Evolutionary conservation across 2,888 invertebrate species (phyloP), one percentile per base, ranked within the genome.

Genomic region (Eupithecia pulchellata): DNA sequence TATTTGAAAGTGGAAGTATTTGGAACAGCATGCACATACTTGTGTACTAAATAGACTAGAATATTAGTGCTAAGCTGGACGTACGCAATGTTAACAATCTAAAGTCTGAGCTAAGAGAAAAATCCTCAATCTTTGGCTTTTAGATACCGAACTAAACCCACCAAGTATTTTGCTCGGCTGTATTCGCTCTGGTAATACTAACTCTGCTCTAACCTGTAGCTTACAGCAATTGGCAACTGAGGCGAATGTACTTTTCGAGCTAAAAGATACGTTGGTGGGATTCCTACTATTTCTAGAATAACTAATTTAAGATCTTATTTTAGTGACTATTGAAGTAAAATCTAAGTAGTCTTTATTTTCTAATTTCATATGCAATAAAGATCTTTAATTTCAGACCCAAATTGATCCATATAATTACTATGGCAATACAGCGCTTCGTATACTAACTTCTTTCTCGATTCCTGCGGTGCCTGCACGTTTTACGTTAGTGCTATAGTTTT

Each of bases 361-460:
- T 75, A 82, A 67, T 72, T 79, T 81, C 27, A 61, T 75, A 17
- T 65, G 34, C 27, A 79, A n/a, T n/a, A n/a, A n/a, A n/a, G n/a
- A n/a, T n/a, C n/a, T n/a, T n/a, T n/a, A n/a, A n/a, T n/a, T n/a
- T n/a, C n/a, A n/a, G n/a, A n/a, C n/a, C n/a, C n/a, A n/a, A n/a
- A n/a, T n/a, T n/a, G n/a, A n/a, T n/a, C n/a, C n/a, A n/a, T n/a
- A n/a, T n/a, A n/a, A n/a, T n/a, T n/a, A n/a, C n/a, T n/a, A n/a
- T n/a, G n/a, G n/a, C n/a, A n/a, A 69, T 14, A 75, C 65, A 30
- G 52, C 68, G 60, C 73, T 77, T 68, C 71, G 72, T 39, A 71
- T 71, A 66, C 70, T n/a, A 20, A 9, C 39, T 3, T 61, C 64
- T 6, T 71, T 60, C 20, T 71, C 67, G 25, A 60, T 60, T 13